Evolutionary conservation across 2,113 vertebrate species (phyloP).

Genomic region (Thomomys bottae): DNA sequence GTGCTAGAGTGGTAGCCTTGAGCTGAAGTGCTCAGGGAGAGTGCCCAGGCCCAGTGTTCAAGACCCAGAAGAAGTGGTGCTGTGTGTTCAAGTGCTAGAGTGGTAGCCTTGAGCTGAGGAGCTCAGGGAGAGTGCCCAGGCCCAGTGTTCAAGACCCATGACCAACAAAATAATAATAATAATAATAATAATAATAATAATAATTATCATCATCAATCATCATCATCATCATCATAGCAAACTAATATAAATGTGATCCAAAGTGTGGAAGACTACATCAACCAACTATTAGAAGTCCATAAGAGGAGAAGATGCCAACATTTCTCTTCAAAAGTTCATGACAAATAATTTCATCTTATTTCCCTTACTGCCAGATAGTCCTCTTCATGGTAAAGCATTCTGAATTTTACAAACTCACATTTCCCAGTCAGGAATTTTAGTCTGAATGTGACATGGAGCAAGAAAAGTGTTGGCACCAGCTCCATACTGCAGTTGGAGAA

Average conservation of each 20-base stretch:
- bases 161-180: too few species aligned
- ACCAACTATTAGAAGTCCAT: not conserved
- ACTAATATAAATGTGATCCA: not conserved
- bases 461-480: not conserved
- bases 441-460: not conserved
- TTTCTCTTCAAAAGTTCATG: not conserved
- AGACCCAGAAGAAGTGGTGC: too few species aligned
- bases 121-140: too few species aligned
- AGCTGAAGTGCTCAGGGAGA: too few species aligned
- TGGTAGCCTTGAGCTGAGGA: too few species aligned
- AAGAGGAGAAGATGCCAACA: not conserved
- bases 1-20: too few species aligned
- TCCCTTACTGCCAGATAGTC: not conserved
- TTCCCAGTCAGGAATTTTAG: not conserved
- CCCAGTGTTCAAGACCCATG: too few species aligned
- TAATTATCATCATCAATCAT: too few species aligned
- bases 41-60: too few species aligned
- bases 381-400: not conserved
- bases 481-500: not conserved
- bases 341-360: not conserved
- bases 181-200: too few species aligned
- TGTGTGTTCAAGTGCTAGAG: too few species aligned
- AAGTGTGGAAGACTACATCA: not conserved
- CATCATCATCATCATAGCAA: too few species aligned
- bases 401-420: not conserved